These are phyloP conservation scores for Falco berigora DNA, from an alignment of 2,797 vertebrate genomes.

Conservation along the genomic window DNA sequence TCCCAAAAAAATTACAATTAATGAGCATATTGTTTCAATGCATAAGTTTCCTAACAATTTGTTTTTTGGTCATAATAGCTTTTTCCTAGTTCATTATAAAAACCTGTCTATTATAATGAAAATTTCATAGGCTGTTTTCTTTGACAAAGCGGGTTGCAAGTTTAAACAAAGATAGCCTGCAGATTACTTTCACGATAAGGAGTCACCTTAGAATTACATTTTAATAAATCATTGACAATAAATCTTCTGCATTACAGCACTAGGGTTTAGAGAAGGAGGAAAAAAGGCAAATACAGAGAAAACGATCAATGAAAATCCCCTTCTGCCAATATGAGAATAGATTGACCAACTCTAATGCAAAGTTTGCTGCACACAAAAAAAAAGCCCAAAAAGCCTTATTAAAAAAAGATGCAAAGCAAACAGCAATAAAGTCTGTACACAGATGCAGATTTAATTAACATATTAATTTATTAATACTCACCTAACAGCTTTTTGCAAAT, in stretches of 20 bases:
- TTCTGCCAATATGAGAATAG: slow-evolving; percentile 73
- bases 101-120: slow-evolving; percentile 78
- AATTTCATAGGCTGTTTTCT: slow-evolving; percentile 77
- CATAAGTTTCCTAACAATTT: slow-evolving; percentile 75
- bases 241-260: slow-evolving; percentile 75
- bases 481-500: slow-evolving; percentile 18
- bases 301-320: slow-evolving; percentile 77
- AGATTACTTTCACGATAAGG: slow-evolving; percentile 77
- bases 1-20: slow-evolving; percentile 74
- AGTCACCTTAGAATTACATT: slow-evolving; percentile 80
- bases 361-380: slow-evolving; percentile 66
- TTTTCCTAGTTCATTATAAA: slow-evolving; percentile 77
- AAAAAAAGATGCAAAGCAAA: slow-evolving; percentile 67
- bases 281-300: slow-evolving; percentile 74
- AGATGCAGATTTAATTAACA: slow-evolving; percentile 71
- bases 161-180: slow-evolving; percentile 78
- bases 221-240: slow-evolving; percentile 82
- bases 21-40: slow-evolving; percentile 74
- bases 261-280: slow-evolving; percentile 59
- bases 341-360: slow-evolving; percentile 66
- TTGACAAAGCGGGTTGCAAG: slow-evolving; percentile 75
- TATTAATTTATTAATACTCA: slow-evolving; percentile 66
- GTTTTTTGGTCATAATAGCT: slow-evolving; percentile 72
- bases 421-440: slow-evolving; percentile 62
- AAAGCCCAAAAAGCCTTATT: slow-evolving; percentile 22